Conservation (phyloP, 2,113 vertebrate species). For the Dendrocopos noguchii region DNA sequence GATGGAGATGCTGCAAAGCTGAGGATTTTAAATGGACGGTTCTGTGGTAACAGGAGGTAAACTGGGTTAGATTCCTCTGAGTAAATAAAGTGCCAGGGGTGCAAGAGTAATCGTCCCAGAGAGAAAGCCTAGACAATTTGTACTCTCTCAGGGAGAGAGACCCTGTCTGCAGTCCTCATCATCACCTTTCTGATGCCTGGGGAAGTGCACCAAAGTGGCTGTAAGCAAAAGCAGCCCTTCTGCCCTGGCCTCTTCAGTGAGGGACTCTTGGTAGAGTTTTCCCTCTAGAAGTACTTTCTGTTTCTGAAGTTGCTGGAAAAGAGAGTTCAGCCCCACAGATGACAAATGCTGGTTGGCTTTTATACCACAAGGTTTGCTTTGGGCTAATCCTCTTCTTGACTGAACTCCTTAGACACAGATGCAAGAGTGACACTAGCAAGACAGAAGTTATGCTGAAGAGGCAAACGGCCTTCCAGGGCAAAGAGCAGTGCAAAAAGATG, state of each 20-base stretch:
- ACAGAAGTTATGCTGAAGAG: background rate
- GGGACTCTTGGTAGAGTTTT: background rate
- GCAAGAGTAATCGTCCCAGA: background rate
- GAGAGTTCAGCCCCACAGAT: background rate
- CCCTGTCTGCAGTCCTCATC: background rate
- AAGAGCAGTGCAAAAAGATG: background rate
- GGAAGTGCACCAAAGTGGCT: background rate
- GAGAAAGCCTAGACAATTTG: background rate
- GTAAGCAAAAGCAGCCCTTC: background rate
- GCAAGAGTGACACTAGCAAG: background rate
- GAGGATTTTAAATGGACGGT: background rate
- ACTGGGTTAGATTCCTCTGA: background rate
- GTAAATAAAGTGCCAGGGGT: background rate
- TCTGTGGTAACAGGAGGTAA: background rate
- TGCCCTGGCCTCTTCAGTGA: background rate
- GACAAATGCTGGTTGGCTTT: background rate
- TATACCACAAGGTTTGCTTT: background rate
- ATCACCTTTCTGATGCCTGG: background rate
- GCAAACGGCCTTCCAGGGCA: background rate
- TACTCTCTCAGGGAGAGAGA: background rate
- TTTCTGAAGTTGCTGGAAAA: background rate
- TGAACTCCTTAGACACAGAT: background rate
- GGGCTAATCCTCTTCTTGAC: background rate
- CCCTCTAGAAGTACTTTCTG: background rate
- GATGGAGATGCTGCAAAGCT: background rate